Conservation (phyloP, 2,888 invertebrate genomes). For the Hypolimnas misippus region DNA sequence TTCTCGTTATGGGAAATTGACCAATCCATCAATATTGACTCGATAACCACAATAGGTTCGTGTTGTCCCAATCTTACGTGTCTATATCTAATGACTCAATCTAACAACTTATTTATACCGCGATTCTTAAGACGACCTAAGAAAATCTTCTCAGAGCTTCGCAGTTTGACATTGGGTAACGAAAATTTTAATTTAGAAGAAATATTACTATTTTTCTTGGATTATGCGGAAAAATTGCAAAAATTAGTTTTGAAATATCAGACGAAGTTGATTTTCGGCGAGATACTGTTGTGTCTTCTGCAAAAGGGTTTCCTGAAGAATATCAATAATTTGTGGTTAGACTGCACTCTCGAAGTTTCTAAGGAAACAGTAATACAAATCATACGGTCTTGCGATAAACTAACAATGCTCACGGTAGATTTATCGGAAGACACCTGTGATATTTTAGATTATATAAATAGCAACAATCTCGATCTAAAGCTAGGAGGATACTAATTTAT, state of each 20-base stretch:
- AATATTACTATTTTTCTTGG: slow-evolving; percentile 68
- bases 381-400: slow-evolving; percentile 65
- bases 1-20: slow-evolving; percentile 79
- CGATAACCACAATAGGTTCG: slow-evolving; percentile 66
- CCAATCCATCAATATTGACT: slow-evolving; percentile 68
- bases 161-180: slow-evolving; percentile 71
- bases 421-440: slow-evolving; percentile 63
- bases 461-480: slow-evolving; percentile 75
- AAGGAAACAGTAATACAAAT: slow-evolving; percentile 65
- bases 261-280: slow-evolving; percentile 68
- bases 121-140: slow-evolving; percentile 60
- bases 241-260: slow-evolving; percentile 74
- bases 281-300: slow-evolving; percentile 62
- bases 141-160: slow-evolving; percentile 66
- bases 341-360: slow-evolving; percentile 75
- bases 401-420: slow-evolving; percentile 72
- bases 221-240: slow-evolving; percentile 66
- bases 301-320: slow-evolving; percentile 66
- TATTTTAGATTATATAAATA: slow-evolving; percentile 65
- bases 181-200: slow-evolving; percentile 71
- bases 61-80: slow-evolving; percentile 72
- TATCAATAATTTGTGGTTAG: slow-evolving; percentile 71
- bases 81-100: slow-evolving; percentile 75
- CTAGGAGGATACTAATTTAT: slow-evolving; percentile 70
- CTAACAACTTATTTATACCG: slow-evolving; percentile 66